Base-by-base conservation (phyloP, 2,113 vertebrate species). In the Megaceryle maxima region DNA sequence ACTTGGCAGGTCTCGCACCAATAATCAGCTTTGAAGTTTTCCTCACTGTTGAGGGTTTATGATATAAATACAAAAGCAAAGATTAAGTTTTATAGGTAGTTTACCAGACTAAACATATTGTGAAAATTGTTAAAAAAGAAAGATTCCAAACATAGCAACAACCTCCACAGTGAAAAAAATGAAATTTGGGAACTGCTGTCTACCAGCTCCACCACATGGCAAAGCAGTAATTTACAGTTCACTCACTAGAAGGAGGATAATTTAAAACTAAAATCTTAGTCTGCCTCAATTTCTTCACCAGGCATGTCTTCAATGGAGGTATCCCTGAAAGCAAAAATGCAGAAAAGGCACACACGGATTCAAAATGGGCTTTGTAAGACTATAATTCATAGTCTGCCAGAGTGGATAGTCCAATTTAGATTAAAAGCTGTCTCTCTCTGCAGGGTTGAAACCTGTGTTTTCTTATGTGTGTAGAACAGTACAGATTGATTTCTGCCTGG, bases 131-230 rank as follows among this genome's bases (percentile, higher is more conserved):
- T 78, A 81, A 77, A 89, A 94, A 83, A 88, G 63, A 80, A 87
- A 83, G 43, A 91, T 85, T 94, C 83, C 59, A 80, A 94, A 85
- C 92, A 87, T 83, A 96, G 92, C 77, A 89, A 84, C 80, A 82
- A 82, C 66, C n/a, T 75, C 75, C 46, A 66, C 41, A 55, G 51
- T 0, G 15, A 87, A 43, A 89, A 89, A 93, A 90, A 81, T 3
- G 5, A 41, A 64, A 75, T 79, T 64, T 76, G 63, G 29, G 17
- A 97, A 96, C 41, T 56, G 83, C 87, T 97, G 94, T 97, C 88
- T 90, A 93, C 96, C 93, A 97, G 97, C 97, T 96, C 97, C 97
- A 97, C 96, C 97, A 87, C 85, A 96, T 97, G 97, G 97, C 39
- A 87, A 88, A 96, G 70, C 16, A 78, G 86, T 50, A 96, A 87